Evolutionary conservation across 1,140 invertebrate genomes (phyloP).

Genomic region (Panulirus ornatus): DNA sequence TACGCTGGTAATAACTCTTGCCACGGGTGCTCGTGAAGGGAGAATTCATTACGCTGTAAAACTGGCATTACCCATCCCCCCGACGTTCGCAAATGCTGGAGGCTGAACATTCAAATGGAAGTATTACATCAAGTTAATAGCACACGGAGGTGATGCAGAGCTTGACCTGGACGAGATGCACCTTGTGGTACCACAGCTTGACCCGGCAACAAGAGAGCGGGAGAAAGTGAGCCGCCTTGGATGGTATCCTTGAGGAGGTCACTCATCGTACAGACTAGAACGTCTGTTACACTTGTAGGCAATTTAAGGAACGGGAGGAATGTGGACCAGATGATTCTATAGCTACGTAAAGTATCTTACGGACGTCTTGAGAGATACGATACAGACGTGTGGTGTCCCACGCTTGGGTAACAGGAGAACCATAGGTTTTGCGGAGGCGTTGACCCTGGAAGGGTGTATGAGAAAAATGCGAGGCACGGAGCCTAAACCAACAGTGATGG

Average conservation of each 20-base stretch:
- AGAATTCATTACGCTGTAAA: neutral
- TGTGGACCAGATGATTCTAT: neutral
- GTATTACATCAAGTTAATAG: neutral
- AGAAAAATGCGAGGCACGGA: neutral
- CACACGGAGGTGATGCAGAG: neutral
- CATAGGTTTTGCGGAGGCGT: too few species aligned
- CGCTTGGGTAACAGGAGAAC: too few species aligned
- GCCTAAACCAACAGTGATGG: slow-evolving; percentile 37
- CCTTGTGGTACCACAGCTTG: neutral
- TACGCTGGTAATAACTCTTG: neutral
- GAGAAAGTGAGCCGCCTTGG: slow-evolving; percentile 31
- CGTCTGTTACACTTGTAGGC: neutral
- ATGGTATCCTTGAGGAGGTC: neutral
- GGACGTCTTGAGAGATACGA: too few species aligned
- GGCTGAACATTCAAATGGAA: neutral
- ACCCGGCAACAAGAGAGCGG: slow-evolving; percentile 24
- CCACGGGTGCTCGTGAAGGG: neutral
- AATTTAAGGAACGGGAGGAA: neutral
- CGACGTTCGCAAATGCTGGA: neutral
- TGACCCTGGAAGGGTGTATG: neutral
- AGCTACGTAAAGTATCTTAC: neutral
- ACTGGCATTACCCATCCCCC: too few species aligned
- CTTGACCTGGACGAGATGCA: neutral
- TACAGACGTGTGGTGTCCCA: too few species aligned
- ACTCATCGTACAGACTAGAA: neutral